phyloP scores from a whole-genome alignment of 2,888 invertebrate genomes.

The Drosophila bunnanda region DNA sequence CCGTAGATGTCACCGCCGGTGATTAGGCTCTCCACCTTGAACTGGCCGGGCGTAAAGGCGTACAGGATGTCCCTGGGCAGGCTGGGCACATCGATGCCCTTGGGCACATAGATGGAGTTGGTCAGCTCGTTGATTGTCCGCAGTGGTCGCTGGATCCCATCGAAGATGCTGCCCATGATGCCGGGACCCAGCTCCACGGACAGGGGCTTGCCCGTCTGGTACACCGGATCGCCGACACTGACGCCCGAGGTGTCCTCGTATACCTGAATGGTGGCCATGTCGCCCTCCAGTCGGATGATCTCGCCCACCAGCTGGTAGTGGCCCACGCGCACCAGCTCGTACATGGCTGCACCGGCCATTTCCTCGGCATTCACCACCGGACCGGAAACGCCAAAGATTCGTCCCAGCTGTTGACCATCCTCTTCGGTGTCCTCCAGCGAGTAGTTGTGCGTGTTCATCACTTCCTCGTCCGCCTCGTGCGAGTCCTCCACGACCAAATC shows the following conservation, averaged over 20 bases:
- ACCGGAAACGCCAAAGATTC: conserved; percentile 99
- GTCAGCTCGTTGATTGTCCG: conserved; percentile 97
- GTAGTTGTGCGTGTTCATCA: conserved; percentile 3
- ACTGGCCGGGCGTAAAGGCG: conserved; percentile 94
- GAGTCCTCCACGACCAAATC: not conserved
- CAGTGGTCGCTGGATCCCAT: conserved; percentile 99
- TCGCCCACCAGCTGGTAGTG: conserved; percentile 99
- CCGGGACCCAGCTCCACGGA: conserved; percentile 99
- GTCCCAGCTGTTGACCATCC: conserved; percentile 86
- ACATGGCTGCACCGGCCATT: conserved; percentile 99
- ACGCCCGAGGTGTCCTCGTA: conserved; percentile 99
- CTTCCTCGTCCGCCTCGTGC: not conserved
- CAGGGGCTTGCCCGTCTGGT: conserved; percentile 98
- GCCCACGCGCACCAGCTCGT: conserved; percentile 99
- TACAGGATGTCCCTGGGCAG: conserved; percentile 92
- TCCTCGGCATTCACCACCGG: conserved; percentile 99
- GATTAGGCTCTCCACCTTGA: conserved; percentile 96
- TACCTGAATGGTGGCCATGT: conserved; percentile 99
- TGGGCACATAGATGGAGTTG: conserved; percentile 99
- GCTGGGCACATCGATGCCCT: conserved; percentile 97
- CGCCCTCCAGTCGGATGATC: conserved; percentile 99
- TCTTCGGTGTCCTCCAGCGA: not conserved
- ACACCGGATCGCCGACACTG: conserved; percentile 99
- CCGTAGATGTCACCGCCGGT: conserved; percentile 99
- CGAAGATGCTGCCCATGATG: conserved; percentile 99